Base-by-base conservation (phyloP, 2,888 invertebrate genomes). In the Drosophila crucigera region DNA sequence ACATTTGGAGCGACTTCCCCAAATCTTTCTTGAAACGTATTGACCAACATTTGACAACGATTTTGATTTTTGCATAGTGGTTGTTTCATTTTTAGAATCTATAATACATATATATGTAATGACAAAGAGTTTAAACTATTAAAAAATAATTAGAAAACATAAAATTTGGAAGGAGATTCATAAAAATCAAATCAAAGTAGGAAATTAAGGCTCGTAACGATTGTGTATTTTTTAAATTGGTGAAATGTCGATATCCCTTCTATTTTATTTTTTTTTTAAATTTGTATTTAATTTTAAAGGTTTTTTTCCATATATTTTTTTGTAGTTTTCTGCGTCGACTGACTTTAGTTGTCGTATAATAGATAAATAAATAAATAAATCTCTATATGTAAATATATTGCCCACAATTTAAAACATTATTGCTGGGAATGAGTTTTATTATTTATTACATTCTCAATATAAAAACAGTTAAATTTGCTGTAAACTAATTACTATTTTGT, bases 41-140 rank as follows among this genome's bases (percentile, higher is more conserved):
- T 97, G 97, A 92, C 97, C 96, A 92, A 97, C 97, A 94, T 97
- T 97, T 92, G 97, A 97, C 83, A 97, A 97, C 35, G 97, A 97
- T 93, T 97, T 97, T 91, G 97, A 97, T 94, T 97, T 97, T 95
- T 97, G 97, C 97, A 97, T 97, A 47, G 73, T 89, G 93, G 95
- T 74, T 49, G 67, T 61, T 49, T 61, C 82, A 80, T 83, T 76
- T 70, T 76, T 73, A 28, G 47, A 10, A 65, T 35, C 88, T 88
- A 58, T 43, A 75, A 73, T 25, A 50, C 11, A 14, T 43, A 22
- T 22, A 50, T 19, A 9, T 30, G n/a, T 10, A 41, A 43, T n/a
- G 11, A 14, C 22, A 22, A 22, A 47, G 47, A 47, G 22, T 47
- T 22, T 16, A 25, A 9, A 16, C 1, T 16, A 25, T 47, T 16